Conservation (phyloP, 2,113 vertebrate genomes). For the Myrmophylax atrothorax region DNA sequence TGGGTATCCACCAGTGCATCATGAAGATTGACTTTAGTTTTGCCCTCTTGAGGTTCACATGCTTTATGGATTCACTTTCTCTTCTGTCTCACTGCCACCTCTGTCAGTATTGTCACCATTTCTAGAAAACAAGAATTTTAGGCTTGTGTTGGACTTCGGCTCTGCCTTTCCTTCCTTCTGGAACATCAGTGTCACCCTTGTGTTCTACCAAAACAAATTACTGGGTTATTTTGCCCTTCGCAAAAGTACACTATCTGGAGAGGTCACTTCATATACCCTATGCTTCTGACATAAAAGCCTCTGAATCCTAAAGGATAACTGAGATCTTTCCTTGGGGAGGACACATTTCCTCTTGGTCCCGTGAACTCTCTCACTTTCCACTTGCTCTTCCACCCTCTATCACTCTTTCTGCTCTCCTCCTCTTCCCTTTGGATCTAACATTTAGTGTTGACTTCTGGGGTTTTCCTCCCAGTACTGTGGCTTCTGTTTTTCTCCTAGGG, state of each 20-base stretch:
- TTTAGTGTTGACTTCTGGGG: neutral
- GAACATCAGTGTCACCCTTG: neutral
- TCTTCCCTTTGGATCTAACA: slow-evolving; percentile 26
- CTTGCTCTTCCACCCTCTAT: neutral
- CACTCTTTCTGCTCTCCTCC: neutral
- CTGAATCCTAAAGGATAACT: slow-evolving; percentile 67
- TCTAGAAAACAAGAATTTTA: slow-evolving; percentile 50
- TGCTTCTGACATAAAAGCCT: slow-evolving; percentile 64
- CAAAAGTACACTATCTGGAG: neutral
- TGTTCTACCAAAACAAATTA: neutral
- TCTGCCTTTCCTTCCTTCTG: neutral
- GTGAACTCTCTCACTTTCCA: neutral
- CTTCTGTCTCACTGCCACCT: neutral
- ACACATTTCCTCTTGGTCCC: neutral
- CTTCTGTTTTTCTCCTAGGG: slow-evolving; percentile 7
- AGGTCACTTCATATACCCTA: neutral
- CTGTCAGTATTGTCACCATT: neutral
- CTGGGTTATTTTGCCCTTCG: neutral
- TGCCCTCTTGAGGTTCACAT: neutral
- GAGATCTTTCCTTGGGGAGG: slow-evolving; percentile 63
- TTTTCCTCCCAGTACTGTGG: neutral
- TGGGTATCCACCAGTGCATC: slow-evolving; percentile 47
- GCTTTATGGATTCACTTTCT: slow-evolving; percentile 41
- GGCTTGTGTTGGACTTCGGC: neutral
- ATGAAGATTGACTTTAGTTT: slow-evolving; percentile 71